Conservation (phyloP, 2,113 vertebrate genomes). For the Rhea americana region DNA sequence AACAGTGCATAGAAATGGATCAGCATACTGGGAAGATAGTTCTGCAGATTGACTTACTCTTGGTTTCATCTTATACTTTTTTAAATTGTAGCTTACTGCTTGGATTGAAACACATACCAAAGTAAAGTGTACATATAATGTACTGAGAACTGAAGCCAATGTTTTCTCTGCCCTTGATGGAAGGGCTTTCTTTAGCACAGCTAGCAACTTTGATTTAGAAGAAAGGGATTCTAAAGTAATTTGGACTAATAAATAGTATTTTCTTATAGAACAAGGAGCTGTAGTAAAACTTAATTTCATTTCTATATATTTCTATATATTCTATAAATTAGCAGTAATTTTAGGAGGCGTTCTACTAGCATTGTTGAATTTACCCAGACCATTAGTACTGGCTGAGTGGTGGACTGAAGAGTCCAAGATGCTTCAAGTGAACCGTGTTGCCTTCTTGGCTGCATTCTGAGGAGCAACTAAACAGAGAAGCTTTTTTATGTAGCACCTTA, state of each 20-base stretch:
- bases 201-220: too few species aligned
- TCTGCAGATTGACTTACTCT: neutral
- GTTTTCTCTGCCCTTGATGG: too few species aligned
- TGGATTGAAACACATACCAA: neutral
- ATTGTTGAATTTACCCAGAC: too few species aligned
- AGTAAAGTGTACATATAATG: neutral
- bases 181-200: neutral
- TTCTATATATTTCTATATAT: too few species aligned
- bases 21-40: neutral
- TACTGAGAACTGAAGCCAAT: neutral
- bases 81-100: neutral
- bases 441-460: neutral
- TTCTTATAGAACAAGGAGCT: too few species aligned
- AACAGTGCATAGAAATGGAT: neutral
- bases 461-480: neutral
- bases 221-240: too few species aligned
- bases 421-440: neutral
- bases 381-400: too few species aligned
- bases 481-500: neutral
- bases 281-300: too few species aligned
- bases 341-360: too few species aligned
- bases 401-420: neutral
- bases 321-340: too few species aligned
- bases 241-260: too few species aligned
- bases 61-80: neutral